Evolutionary conservation across 2,797 vertebrate genomes (phyloP), one percentile per base, ranked within the genome.

Genomic region (Pogoniulus pusillus): DNA sequence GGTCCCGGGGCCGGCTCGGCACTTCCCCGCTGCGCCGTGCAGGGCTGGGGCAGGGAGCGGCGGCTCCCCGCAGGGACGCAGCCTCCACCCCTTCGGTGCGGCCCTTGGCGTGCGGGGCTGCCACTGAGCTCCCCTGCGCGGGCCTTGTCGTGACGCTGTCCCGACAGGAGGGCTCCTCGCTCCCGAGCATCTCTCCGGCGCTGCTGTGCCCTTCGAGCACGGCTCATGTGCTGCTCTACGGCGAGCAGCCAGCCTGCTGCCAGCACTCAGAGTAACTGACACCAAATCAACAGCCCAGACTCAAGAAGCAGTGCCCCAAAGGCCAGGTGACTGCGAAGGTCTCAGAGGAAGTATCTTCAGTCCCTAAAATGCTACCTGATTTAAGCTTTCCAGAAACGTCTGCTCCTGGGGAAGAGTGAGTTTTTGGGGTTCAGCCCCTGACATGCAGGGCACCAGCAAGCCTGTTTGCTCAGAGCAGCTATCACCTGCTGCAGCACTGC

Each of bases 91-190:
- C 51, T 43, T 10, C 1, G 2, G 39, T 15, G 41, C 20, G 1
- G 1, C 32, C 35, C 13, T 34, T 9, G 39, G 32, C 2, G 0
- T 17, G 37, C 2, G 0, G 26, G 30, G 23, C 12, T 7, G n/a
- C 12, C 39, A 24, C 43, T 8, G 30, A 23, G 14, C 6, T 43
- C 13, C 47, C 45, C 32, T 24, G 39, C 0, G 1, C 16, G 8
- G 30, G 13, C 27, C 27, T 49, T 29, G 15, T 6, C 4, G 7
- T 5, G 24, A 30, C 20, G 4, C 53, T 37, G 47, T 26, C 55
- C 41, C 6, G 2, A 39, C 53, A 19, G 53, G 30, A 60, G n/a
- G 17, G 41, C 35, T 55, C 4, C 30, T 27, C 12, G 22, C 39
- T 54, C 54, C 53, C 13, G 15, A 5, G 26, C n/a, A 49, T 7